Evolutionary conservation across 1,140 invertebrate genomes (phyloP).

Genomic region (Leptestheria dahalacensis): DNA sequence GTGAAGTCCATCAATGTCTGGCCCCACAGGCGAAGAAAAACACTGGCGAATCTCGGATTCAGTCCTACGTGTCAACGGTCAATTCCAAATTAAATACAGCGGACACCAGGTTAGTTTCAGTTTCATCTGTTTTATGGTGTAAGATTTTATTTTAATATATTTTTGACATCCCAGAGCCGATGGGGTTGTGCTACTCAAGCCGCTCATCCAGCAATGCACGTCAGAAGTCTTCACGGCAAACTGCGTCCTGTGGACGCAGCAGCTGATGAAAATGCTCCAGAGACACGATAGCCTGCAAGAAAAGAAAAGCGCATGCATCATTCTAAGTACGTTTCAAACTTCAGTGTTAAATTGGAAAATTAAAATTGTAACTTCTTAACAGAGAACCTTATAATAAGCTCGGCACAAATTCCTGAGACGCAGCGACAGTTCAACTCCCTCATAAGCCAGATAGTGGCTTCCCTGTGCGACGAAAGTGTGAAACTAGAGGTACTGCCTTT

Average conservation of each 20-base stretch:
- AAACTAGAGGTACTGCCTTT: slow-evolving; percentile 4
- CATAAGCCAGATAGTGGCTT: background rate
- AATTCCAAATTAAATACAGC: background rate
- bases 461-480: background rate
- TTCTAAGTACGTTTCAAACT: too few species aligned
- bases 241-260: slow-evolving; percentile 6
- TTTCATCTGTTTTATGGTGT: background rate
- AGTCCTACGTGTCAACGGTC: background rate
- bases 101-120: background rate
- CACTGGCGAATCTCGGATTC: background rate
- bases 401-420: slow-evolving; percentile 4
- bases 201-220: background rate
- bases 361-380: background rate
- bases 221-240: background rate
- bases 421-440: background rate
- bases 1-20: background rate
- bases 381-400: background rate
- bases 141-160: background rate
- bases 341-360: background rate
- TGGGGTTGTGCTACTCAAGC: background rate
- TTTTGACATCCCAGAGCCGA: background rate
- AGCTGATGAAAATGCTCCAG: slow-evolving; percentile 1
- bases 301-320: background rate
- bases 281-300: background rate
- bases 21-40: background rate